Percentiles rank a stretch among this genome's conserved stretches.
Evolutionary conservation across 2,113 vertebrate genomes (phyloP).

Genomic region (Glaucidium brasilianum): DNA sequence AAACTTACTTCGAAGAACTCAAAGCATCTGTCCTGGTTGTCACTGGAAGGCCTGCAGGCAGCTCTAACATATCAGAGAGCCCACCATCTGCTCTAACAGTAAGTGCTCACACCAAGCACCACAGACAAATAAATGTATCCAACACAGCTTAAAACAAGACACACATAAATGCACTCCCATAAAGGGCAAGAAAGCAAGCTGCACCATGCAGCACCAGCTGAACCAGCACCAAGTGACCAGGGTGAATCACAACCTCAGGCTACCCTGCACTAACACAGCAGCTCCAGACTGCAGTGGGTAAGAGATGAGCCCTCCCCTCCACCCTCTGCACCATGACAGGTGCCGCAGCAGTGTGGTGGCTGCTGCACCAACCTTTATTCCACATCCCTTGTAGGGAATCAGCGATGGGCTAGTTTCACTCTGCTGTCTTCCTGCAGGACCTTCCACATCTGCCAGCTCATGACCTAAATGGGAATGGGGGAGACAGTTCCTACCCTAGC

Average conservation of each 20-base stretch:
- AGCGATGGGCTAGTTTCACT: background rate
- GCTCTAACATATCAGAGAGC: background rate
- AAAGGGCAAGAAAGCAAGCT: background rate
- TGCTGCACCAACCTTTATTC: background rate
- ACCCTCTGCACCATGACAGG: background rate
- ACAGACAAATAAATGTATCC: background rate
- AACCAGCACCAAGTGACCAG: background rate
- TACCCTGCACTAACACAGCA: background rate
- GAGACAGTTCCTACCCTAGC: background rate
- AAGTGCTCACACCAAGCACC: background rate
- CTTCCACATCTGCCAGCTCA: background rate
- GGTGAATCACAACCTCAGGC: background rate
- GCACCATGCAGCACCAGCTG: background rate
- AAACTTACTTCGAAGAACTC: background rate
- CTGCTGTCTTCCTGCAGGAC: background rate
- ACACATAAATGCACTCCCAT: background rate
- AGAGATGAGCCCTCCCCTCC: background rate
- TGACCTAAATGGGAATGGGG: background rate
- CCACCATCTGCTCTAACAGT: background rate
- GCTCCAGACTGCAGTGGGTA: fast-evolving
- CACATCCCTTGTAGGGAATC: fast-evolving
- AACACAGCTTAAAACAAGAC: background rate
- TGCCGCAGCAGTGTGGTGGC: background rate
- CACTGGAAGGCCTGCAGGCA: background rate
- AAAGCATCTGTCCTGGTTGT: background rate